A percentile compares a stretch with the other conserved stretches of the same genome.
These are phyloP conservation scores for Manacus vitellinus DNA, from an alignment of 2,113 vertebrate genomes.

Conservation along the genomic window DNA sequence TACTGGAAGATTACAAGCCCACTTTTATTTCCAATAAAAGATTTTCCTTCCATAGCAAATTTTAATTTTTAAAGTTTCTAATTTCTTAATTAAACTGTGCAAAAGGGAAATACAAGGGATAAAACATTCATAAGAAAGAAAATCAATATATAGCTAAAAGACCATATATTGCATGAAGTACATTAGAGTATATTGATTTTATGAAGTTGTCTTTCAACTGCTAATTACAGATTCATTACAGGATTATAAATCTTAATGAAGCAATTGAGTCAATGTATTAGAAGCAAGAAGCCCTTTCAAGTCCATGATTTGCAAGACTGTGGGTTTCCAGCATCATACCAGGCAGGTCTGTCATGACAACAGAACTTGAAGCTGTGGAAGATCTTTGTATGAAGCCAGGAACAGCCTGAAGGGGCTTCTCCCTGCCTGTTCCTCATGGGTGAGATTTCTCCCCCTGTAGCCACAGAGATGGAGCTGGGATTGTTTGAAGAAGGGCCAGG, in stretches of 20 bases:
- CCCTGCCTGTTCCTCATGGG: not conserved
- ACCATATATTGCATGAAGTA: not conserved
- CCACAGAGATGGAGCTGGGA: not conserved
- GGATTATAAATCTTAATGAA: constrained; percentile 28
- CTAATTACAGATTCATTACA: constrained; percentile 14
- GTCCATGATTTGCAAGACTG: not conserved
- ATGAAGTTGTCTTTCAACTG: constrained; percentile 27
- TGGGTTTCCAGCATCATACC: not conserved
- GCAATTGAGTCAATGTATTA: not conserved
- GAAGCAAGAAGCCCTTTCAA: not conserved
- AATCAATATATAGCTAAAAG: constrained; percentile 19
- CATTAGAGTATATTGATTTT: not conserved
- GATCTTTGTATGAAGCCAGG: not conserved
- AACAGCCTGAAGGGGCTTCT: not conserved
- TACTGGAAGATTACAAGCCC: not conserved
- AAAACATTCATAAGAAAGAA: constrained; percentile 15
- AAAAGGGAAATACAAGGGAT: not conserved
- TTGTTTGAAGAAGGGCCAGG: not conserved
- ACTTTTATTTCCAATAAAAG: not conserved
- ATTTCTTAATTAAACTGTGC: not conserved
- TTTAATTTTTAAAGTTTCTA: not conserved
- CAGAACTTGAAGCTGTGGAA: not conserved
- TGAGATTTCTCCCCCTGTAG: not conserved
- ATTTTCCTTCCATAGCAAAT: not conserved
- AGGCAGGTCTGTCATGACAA: not conserved